Evolutionary conservation across 2,797 vertebrate genomes (phyloP).

Genomic region (Mustela erminea): DNA sequence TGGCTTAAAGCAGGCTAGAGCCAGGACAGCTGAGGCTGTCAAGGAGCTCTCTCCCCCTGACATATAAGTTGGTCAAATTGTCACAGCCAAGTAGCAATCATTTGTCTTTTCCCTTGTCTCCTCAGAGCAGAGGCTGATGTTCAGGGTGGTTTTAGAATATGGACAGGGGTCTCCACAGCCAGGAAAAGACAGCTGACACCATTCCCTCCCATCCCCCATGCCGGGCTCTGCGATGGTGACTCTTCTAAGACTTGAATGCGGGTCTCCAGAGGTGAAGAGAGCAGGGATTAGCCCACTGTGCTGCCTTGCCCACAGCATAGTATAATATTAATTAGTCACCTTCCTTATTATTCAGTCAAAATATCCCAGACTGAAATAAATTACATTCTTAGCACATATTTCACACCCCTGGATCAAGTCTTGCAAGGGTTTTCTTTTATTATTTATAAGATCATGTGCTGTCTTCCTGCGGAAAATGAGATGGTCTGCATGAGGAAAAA

Average conservation of each 20-base stretch:
- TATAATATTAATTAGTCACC: conserved; percentile 90
- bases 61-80: conserved; percentile 38
- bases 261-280: conserved; percentile 82
- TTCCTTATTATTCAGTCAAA: conserved; percentile 90
- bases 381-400: conserved; percentile 91
- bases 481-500: conserved; percentile 93
- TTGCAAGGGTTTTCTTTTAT: conserved; percentile 91
- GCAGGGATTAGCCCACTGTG: conserved; percentile 72
- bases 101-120: conserved; percentile 47
- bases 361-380: conserved; percentile 89
- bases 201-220: conserved; percentile 36
- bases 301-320: conserved; percentile 82
- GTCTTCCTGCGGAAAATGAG: conserved; percentile 92
- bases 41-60: background rate
- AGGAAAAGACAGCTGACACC: conserved; percentile 6
- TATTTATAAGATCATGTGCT: conserved; percentile 92
- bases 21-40: conserved; percentile 18
- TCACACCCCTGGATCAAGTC: conserved; percentile 89
- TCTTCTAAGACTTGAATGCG: conserved; percentile 71
- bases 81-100: background rate
- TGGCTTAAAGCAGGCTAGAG: background rate
- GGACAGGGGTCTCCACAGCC: conserved; percentile 29
- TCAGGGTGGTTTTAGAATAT: background rate
- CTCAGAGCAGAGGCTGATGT: conserved; percentile 50
- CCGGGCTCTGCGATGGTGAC: background rate